Conservation (phyloP, 2,888 invertebrate species). For the Rosalia funebris region DNA sequence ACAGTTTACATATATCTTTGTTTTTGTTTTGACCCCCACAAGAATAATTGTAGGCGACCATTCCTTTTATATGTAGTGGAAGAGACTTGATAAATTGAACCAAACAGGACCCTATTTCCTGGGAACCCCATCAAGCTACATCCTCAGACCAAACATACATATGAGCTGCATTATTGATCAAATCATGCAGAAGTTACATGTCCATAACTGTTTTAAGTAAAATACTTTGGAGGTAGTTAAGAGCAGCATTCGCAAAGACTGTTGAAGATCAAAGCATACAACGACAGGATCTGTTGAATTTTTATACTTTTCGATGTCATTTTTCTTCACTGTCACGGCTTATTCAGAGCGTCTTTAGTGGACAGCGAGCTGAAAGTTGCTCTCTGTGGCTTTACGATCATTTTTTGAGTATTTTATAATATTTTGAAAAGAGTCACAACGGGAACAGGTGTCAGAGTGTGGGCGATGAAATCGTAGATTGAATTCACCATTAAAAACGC, state of each 20-base stretch:
- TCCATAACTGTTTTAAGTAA: slow-evolving; percentile 42
- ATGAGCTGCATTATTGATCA: slow-evolving; percentile 30
- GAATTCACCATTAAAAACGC: too few relatives aligned
- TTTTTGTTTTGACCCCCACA: slow-evolving; percentile 45
- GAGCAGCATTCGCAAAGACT: slow-evolving; percentile 42
- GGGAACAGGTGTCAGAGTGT: too few relatives aligned
- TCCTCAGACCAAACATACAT: slow-evolving; percentile 45
- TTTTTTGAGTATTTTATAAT: too few relatives aligned
- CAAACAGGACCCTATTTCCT: slow-evolving; percentile 41
- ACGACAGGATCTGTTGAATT: too few relatives aligned
- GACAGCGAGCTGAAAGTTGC: too few relatives aligned
- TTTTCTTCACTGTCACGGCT: too few relatives aligned
- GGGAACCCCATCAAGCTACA: slow-evolving; percentile 40
- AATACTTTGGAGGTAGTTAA: slow-evolving; percentile 37
- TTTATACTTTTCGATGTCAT: too few relatives aligned
- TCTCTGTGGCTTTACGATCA: too few relatives aligned
- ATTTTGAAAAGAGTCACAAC: too few relatives aligned
- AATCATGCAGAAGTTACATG: slow-evolving; percentile 41
- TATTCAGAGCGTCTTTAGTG: too few relatives aligned
- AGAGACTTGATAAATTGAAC: slow-evolving; percentile 29
- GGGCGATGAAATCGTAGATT: too few relatives aligned
- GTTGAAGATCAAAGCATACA: too few relatives aligned
- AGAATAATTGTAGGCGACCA: slow-evolving; percentile 40
- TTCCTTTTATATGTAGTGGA: slow-evolving; percentile 30
- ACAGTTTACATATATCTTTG: slow-evolving; percentile 44